A percentile compares a stretch with the other conserved stretches of the same genome.
Conservation (phyloP, 2,888 invertebrate species). For the Chloroclystis v-ata region DNA sequence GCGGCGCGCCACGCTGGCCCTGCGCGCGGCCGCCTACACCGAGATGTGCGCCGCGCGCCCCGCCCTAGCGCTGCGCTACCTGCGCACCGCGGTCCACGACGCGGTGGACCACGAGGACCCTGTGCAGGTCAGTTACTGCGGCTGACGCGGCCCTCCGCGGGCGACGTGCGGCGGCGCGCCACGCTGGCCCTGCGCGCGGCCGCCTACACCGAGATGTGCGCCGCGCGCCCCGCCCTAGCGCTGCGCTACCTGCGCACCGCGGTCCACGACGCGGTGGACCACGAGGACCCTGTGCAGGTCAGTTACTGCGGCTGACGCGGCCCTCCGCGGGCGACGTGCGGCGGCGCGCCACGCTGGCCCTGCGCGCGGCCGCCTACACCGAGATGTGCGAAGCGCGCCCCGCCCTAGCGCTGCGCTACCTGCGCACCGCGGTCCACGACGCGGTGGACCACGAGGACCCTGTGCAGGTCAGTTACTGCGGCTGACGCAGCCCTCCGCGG, state of each 20-base stretch:
- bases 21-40: conserved; percentile 82
- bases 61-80: conserved; percentile 81
- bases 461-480: conserved; percentile 69
- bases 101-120: conserved; percentile 85
- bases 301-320: background rate
- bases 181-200: conserved; percentile 66
- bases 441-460: conserved; percentile 85
- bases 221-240: conserved; percentile 75
- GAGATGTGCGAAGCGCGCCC: conserved; percentile 70
- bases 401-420: conserved; percentile 81
- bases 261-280: conserved; percentile 85
- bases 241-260: conserved; percentile 85
- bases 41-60: conserved; percentile 70
- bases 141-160: too few relatives aligned
- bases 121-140: conserved; percentile 69
- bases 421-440: conserved; percentile 83
- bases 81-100: conserved; percentile 83
- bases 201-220: conserved; percentile 79
- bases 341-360: background rate
- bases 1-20: background rate
- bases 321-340: too few relatives aligned
- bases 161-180: too few relatives aligned
- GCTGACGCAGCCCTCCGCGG: too few relatives aligned
- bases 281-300: conserved; percentile 81
- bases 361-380: conserved; percentile 82